Evolutionary conservation across 2,797 vertebrate species (phyloP), one percentile per base, ranked within the genome.

Genomic region (Gorsachius magnificus): DNA sequence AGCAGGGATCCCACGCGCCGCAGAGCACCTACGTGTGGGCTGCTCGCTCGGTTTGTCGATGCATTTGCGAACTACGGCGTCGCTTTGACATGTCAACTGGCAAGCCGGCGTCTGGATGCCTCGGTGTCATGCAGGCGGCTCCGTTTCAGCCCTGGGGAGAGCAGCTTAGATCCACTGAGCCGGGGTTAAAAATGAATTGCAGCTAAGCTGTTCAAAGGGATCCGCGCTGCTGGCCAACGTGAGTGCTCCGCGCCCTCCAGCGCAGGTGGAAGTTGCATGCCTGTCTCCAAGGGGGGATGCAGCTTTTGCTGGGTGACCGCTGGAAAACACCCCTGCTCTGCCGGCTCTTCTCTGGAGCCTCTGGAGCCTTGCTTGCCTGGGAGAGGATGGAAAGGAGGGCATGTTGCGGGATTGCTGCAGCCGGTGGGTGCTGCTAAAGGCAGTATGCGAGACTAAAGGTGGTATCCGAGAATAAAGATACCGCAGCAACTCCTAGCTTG

Each of bases 181-280:
- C 28, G 24, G 58, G 90, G 74, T 90, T 94, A 80, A 60, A 50
- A 79, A 87, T 46, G 86, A 88, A 61, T 13, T 51, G 48, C 71
- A 82, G 74, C 60, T 93, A 36, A 94, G 68, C 91, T 68, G 83
- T 21, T 86, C 81, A 50, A 89, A 96, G 81, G 81, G 93, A 95
- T 93, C 90, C 36, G 17, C 63, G 43, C 91, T 60, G 93, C 80
- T 8, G 9, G 9, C 48, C 88, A 88, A 88, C 54, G 93, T 80
- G 94, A 96, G 96, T 89, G 90, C 85, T 56, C 90, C 38, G n/a
- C 17, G 78, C 89, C 89, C 25, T 53, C 64, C 90, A 41, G 81
- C 0, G 89, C 87, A 66, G 61, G 91, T 95, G 89, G 84, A 79
- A 88, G 91, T 61, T 71, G 93, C 93, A 77, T 89, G 94, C 31